Base-by-base conservation (phyloP, 2,888 invertebrate species). In the Carpatolechia fugitivella region DNA sequence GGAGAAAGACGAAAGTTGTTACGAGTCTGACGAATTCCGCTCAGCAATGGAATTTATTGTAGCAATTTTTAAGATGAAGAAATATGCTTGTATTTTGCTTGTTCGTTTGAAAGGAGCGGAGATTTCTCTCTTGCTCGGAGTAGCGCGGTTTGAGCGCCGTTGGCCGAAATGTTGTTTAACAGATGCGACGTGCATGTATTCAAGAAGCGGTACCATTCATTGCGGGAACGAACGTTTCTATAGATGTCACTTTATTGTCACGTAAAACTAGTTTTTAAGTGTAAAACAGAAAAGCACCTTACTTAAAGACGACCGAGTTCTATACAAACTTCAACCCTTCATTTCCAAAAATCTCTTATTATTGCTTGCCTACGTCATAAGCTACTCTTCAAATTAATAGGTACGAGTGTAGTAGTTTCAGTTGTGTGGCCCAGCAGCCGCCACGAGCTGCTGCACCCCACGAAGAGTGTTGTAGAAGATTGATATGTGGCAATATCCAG, bases 11-110 rank as follows among this genome's bases (percentile, higher is more conserved):
- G 72, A 74, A 69, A 68, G 65, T 66, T 69, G 70, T 70, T 70
- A 72, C 40, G 40, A 55, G 56, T 57, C 65, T 66, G 70, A 68
- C 60, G 66, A 75, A 72, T 74, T 72, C 68, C 67, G 62, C 62
- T 72, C 68, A 68, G 62, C 61, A 65, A 64, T 71, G 54, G 60
- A 58, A 61, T 61, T 61, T 59, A 57, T 56, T 56, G 49, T 51
- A 41, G 55, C 55, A 60, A 59, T 57, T 61, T 62, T 60, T 53
- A 47, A 54, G 57, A 54, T 57, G 54, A 55, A 48, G 56, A 48
- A 54, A 54, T 59, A 41, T 56, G 56, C 54, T 51, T 56, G 56
- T 52, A 58, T 60, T 56, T 52, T 56, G 58, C 58, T 57, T 59
- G 52, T 52, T 54, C 51, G 52, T 36, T 13, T 55, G 31, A 50